phyloP scores from a whole-genome alignment of 1,140 invertebrate species.

The Myzus persicae region DNA sequence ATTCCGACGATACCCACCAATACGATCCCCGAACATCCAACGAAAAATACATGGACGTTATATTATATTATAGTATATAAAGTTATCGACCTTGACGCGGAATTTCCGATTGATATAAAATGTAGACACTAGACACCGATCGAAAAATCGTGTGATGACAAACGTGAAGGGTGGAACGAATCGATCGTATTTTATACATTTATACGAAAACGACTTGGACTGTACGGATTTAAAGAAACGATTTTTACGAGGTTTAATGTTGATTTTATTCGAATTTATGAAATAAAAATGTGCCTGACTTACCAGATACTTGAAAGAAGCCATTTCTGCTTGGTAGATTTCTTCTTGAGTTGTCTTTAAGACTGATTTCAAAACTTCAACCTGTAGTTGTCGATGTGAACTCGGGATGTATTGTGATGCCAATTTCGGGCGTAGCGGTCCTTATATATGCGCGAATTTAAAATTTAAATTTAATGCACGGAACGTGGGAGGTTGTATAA shows the following conservation, averaged over 20 bases:
- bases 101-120: neutral
- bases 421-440: neutral
- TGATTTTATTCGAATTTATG: neutral
- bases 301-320: constrained; percentile 57
- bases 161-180: neutral
- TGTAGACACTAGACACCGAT: neutral
- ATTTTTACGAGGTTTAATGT: too few species aligned
- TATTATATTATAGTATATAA: too few species aligned
- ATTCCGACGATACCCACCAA: neutral
- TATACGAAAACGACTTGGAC: too few species aligned
- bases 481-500: too few species aligned
- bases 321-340: constrained; percentile 39
- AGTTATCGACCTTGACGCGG: too few species aligned
- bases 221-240: neutral
- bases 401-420: neutral
- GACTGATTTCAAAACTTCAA: constrained; percentile 38
- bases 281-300: neutral
- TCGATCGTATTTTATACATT: neutral
- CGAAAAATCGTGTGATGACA: neutral
- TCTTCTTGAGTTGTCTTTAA: neutral
- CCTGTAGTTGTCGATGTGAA: neutral
- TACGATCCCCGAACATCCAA: neutral
- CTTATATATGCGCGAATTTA: constrained; percentile 32
- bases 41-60: neutral
- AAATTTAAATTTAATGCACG: neutral